A percentile compares a stretch with the other conserved stretches of the same genome.
These are phyloP conservation scores for Cromileptes altivelis DNA, from an alignment of 2,113 vertebrate species.

Conservation along the genomic window DNA sequence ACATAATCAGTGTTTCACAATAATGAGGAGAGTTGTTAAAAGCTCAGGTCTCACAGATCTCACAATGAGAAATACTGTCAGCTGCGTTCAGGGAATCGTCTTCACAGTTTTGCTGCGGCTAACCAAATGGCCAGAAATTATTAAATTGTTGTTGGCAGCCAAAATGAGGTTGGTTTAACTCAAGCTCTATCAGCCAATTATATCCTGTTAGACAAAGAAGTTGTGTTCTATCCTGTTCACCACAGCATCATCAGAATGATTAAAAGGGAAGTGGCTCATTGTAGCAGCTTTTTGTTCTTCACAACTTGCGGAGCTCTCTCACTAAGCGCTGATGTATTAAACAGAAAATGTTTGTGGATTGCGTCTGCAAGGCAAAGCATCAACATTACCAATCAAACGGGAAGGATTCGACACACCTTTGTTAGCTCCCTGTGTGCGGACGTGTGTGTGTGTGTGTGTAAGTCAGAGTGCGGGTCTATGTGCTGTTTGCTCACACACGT, in stretches of 20 bases:
- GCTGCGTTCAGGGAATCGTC: not conserved
- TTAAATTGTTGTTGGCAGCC: slow-evolving; percentile 15
- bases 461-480: slow-evolving; percentile 27
- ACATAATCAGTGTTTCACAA: not conserved
- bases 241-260: not conserved
- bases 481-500: slow-evolving; percentile 68
- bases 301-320: not conserved
- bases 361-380: slow-evolving; percentile 22
- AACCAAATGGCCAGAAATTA: not conserved
- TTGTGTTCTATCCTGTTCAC: not conserved
- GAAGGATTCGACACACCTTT: slow-evolving; percentile 52
- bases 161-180: slow-evolving; percentile 26
- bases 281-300: slow-evolving; percentile 16
- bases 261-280: slow-evolving; percentile 24
- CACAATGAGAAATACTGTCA: not conserved
- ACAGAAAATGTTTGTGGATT: slow-evolving; percentile 29
- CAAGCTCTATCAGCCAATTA: not conserved
- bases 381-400: slow-evolving; percentile 48
- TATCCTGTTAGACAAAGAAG: slow-evolving; percentile 1
- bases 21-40: not conserved
- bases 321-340: slow-evolving; percentile 35
- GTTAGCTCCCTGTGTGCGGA: slow-evolving; percentile 32
- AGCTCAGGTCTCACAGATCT: not conserved
- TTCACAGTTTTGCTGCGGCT: not conserved
- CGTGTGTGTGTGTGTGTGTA: slow-evolving; percentile 7